Conservation (phyloP, 2,888 invertebrate species). For the Herminia tarsipennalis region DNA sequence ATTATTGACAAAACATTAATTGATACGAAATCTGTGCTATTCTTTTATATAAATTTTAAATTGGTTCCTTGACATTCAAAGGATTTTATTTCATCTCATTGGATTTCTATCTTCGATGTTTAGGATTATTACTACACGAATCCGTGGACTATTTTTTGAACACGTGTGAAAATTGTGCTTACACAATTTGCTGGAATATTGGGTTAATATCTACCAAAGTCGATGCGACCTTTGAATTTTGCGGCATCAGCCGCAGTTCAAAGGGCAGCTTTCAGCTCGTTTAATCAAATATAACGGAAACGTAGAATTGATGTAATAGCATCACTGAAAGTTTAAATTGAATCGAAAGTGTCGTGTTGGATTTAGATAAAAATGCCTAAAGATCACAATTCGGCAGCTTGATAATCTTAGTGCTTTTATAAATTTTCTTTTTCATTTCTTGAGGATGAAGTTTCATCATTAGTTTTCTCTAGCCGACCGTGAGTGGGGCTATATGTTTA, state of each 20-base stretch:
- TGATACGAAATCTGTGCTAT: too few relatives aligned
- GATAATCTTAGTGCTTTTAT: too few relatives aligned
- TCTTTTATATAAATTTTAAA: too few relatives aligned
- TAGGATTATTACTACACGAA: background rate
- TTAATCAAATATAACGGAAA: slow-evolving; percentile 52
- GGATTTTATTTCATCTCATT: too few relatives aligned
- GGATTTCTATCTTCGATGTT: background rate
- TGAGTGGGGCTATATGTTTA: too few relatives aligned
- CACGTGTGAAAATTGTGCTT: slow-evolving; percentile 20
- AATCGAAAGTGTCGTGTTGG: slow-evolving; percentile 21
- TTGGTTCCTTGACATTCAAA: too few relatives aligned
- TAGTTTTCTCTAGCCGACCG: too few relatives aligned
- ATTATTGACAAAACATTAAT: too few relatives aligned
- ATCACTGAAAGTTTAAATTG: slow-evolving; percentile 37
- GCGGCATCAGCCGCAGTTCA: slow-evolving; percentile 42
- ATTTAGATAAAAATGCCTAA: slow-evolving; percentile 4
- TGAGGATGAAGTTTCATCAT: too few relatives aligned
- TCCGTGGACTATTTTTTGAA: slow-evolving; percentile 12
- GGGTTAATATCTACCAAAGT: slow-evolving; percentile 48
- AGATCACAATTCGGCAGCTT: too few relatives aligned
- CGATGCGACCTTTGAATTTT: slow-evolving; percentile 47
- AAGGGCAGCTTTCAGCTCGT: slow-evolving; percentile 53
- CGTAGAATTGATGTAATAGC: slow-evolving; percentile 34
- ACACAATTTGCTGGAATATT: slow-evolving; percentile 41
- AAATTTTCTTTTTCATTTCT: too few relatives aligned